Conservation (phyloP, 2,888 invertebrate species). For the Nasonia oneida region DNA sequence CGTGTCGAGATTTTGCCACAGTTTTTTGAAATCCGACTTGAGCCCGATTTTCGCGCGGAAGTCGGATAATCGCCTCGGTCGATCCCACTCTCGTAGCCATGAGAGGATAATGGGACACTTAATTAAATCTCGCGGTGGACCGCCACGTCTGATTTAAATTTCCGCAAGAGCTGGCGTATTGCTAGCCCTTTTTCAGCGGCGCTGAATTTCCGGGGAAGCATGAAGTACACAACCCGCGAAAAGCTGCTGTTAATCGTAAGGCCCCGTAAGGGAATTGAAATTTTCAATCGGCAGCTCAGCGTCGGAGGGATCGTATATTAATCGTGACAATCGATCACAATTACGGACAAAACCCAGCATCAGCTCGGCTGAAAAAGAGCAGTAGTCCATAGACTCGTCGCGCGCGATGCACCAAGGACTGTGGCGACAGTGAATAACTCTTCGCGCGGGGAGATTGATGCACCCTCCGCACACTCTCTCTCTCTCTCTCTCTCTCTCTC, state of each 20-base stretch:
- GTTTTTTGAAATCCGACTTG: background rate
- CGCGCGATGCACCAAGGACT: background rate
- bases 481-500: background rate
- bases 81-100: background rate
- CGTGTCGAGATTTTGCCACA: no score
- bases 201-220: background rate
- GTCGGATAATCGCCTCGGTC: background rate
- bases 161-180: background rate
- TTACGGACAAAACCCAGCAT: background rate
- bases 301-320: background rate
- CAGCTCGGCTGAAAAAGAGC: background rate
- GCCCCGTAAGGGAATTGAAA: background rate
- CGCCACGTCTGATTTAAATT: background rate
- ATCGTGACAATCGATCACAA: background rate
- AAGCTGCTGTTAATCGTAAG: background rate
- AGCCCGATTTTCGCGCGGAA: background rate
- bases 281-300: background rate
- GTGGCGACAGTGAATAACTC: background rate
- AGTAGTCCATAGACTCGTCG: background rate
- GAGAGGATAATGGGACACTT: background rate
- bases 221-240: background rate
- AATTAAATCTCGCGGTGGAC: constrained; percentile 4
- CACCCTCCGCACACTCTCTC: background rate
- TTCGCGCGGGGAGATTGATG: background rate
- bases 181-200: background rate